Conservation (phyloP, 2,797 vertebrate species). For the Sebastes steindachneri region DNA sequence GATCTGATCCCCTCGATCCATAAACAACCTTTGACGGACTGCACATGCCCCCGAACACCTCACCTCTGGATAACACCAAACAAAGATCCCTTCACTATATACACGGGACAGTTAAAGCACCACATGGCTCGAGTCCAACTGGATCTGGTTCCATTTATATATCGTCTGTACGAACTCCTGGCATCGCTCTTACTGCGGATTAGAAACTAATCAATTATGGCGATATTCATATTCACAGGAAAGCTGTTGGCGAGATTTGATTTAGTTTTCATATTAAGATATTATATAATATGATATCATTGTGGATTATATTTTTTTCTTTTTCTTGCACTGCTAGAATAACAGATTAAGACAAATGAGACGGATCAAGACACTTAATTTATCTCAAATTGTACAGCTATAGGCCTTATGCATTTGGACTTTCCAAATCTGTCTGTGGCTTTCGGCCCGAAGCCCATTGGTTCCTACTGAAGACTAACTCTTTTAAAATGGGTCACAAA, state of each 20-base stretch:
- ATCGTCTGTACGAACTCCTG: neutral
- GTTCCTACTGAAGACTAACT: neutral
- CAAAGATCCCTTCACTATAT: slow-evolving; percentile 15
- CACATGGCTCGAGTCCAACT: slow-evolving; percentile 23
- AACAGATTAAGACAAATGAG: neutral
- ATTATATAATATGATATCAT: neutral
- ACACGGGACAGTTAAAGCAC: slow-evolving; percentile 12
- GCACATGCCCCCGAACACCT: slow-evolving; percentile 29
- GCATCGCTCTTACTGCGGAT: neutral
- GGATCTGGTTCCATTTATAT: slow-evolving; percentile 49
- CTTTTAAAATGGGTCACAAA: neutral
- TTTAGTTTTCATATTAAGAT: neutral
- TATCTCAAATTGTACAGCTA: neutral
- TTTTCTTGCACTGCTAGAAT: neutral
- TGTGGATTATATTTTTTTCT: neutral
- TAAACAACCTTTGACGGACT: slow-evolving; percentile 31
- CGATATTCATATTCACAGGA: neutral
- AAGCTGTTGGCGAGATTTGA: neutral
- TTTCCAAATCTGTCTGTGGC: neutral
- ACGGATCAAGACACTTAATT: neutral
- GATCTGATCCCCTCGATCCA: slow-evolving; percentile 3
- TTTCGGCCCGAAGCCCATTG: neutral
- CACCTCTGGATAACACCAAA: slow-evolving; percentile 27
- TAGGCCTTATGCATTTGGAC: neutral
- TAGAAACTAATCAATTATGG: slow-evolving; percentile 14